phyloP scores from a whole-genome alignment of 2,797 vertebrate genomes.

The Buphagus erythrorhynchus region DNA sequence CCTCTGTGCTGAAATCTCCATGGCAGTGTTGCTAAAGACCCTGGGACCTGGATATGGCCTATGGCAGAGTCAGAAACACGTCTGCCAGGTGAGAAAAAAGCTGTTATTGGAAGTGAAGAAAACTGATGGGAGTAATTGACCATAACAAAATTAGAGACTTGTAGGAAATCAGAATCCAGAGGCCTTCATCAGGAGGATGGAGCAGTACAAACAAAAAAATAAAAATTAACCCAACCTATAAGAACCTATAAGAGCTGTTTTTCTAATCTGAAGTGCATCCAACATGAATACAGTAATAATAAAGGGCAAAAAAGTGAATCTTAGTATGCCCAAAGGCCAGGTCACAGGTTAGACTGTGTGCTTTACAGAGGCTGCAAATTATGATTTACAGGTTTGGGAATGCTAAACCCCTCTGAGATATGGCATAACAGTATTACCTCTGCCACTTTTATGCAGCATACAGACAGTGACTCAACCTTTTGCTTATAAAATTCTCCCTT shows the following conservation, averaged over 20 bases:
- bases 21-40: background rate
- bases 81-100: background rate
- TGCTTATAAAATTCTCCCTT: background rate
- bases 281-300: background rate
- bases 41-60: background rate
- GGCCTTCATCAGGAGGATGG: background rate
- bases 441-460: background rate
- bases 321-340: background rate
- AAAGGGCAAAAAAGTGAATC: background rate
- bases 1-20: background rate
- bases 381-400: background rate
- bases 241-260: fast-evolving
- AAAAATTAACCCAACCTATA: background rate
- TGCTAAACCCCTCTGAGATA: background rate
- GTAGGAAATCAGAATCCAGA: background rate
- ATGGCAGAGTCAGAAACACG: background rate
- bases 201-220: background rate
- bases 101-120: background rate
- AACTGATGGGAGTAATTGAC: background rate
- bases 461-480: background rate
- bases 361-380: background rate
- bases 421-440: fast-evolving
- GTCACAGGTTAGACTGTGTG: background rate
- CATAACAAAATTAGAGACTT: background rate
- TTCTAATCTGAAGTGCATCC: background rate